A percentile compares a stretch with the other conserved stretches of the same genome.
Evolutionary conservation across 2,113 vertebrate species (phyloP).

Genomic region (Bujurquina vittata): DNA sequence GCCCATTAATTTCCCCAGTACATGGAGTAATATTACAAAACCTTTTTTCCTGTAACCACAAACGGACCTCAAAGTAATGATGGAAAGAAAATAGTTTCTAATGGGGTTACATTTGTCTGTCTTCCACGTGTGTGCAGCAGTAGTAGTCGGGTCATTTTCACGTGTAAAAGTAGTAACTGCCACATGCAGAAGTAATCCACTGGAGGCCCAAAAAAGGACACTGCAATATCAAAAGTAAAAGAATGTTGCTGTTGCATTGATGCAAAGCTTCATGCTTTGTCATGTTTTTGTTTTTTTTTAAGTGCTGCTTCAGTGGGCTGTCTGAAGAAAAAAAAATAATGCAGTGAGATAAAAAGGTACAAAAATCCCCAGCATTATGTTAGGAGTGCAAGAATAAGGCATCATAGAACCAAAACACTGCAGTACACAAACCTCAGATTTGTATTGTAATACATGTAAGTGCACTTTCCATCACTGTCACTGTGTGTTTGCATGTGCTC

Average conservation of each 20-base stretch:
- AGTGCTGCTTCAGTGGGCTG: too few relatives aligned
- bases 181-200: background rate
- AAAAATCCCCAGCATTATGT: too few relatives aligned
- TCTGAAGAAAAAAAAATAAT: too few relatives aligned
- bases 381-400: too few relatives aligned
- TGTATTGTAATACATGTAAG: background rate
- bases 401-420: too few relatives aligned
- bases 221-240: background rate
- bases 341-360: background rate
- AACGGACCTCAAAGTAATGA: background rate
- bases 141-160: background rate
- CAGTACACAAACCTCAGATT: background rate
- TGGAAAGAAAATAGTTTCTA: background rate
- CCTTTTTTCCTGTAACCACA: too few relatives aligned
- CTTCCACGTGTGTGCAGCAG: background rate
- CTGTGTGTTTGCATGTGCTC: conserved; percentile 20
- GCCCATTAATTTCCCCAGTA: background rate
- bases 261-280: too few relatives aligned
- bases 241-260: too few relatives aligned
- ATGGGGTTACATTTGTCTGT: background rate
- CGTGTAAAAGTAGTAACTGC: background rate
- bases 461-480: background rate
- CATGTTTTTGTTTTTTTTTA: too few relatives aligned
- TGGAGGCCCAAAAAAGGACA: background rate
- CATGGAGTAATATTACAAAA: background rate